Base-by-base conservation (phyloP, 2,797 vertebrate species). In the Ibycter americanus region DNA sequence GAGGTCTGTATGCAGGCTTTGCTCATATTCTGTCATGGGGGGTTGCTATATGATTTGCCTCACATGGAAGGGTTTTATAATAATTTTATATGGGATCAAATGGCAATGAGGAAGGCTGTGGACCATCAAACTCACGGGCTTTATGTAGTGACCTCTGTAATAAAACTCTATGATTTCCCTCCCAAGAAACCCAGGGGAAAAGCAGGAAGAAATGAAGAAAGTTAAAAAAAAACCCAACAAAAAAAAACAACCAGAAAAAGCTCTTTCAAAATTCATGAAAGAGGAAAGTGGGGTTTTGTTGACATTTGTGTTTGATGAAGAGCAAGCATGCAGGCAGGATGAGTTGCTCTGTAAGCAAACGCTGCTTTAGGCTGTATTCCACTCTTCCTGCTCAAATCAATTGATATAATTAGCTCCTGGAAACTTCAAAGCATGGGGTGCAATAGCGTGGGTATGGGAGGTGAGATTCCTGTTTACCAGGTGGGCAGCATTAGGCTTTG, bases 271-370 rank as follows among this genome's bases (percentile, higher is more conserved):
- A 98, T 98, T 97, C 93, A 96, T 97, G 97, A 97, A 91, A 52
- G 83, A 93, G 84, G 92, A 95, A 97, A 97, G 94, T 49, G 89
- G 96, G 96, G 88, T 94, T 98, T 98, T 97, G 97, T 98, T 97
- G 97, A 95, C 96, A 98, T 98, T 98, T 97, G 94, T 97, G 97
- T 98, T 98, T 98, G 97, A 98, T 97, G 97, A 97, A 96, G 97
- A 97, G 83, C 91, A 91, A 97, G 96, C 71, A 31, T 2, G 47
- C 87, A 68, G 94, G 89, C 87, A 87, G 89, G 96, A 96, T 4
- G 59, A 95, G 91, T 81, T 97, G 59, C 95, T 92, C 95, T 6
- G 1, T 87, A 90, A 97, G 96, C 96, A 97, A 97, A 97, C 90
- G 92, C 84, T 46, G 98, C 97, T 96, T 32, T 44, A n/a, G 96